Base-by-base conservation (phyloP, 2,888 invertebrate genomes). In the Ametastegia equiseti region DNA sequence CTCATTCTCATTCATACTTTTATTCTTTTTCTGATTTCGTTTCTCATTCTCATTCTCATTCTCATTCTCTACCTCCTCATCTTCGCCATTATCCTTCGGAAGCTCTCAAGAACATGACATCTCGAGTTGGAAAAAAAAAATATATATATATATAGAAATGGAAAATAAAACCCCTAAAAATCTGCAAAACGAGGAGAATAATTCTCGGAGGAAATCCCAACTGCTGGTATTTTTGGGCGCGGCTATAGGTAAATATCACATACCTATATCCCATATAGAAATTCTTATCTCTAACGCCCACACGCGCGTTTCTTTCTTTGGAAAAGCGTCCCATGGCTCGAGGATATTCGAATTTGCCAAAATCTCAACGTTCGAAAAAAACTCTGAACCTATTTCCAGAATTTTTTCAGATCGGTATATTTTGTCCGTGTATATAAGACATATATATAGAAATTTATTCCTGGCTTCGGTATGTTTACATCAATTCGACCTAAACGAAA, bases 71-170 rank as follows among this genome's bases (percentile, higher is more conserved):
- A 3, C 7, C 2, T 71, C 4, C 67, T 36, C 50, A 54, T 75
- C 54, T n/a, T 33, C 23, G 4, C 54, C 54, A 75, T 75, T 75
- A 54, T 75, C 75, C 75, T 54, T 36, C 54, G 30, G 30, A 47
- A 75, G 75, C 71, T 71, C 30, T 71, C 45, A 30, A 71, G 71
- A n/a, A n/a, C 47, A 71, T 47, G 71, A 71, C 71, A 36, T 71
- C n/a, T 27, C 71, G 23, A 67, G 65, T 39, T 30, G 6, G 23
- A 23, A 7, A 2, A 36, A 19, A 57, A 15, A 30, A 60, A 30
- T 60, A 30, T 5, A 27, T 30, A 60, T 15, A 15, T 60, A 60
- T 60, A 27, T 27, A 23, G 15, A 47, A 45, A 45, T 45, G 4
- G 30, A 71, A 30, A 15, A 0, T 30, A 71, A 71, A 47, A n/a